Evolutionary conservation across 2,888 invertebrate genomes (phyloP).

Genomic region (Aleiodes leptofemur): DNA sequence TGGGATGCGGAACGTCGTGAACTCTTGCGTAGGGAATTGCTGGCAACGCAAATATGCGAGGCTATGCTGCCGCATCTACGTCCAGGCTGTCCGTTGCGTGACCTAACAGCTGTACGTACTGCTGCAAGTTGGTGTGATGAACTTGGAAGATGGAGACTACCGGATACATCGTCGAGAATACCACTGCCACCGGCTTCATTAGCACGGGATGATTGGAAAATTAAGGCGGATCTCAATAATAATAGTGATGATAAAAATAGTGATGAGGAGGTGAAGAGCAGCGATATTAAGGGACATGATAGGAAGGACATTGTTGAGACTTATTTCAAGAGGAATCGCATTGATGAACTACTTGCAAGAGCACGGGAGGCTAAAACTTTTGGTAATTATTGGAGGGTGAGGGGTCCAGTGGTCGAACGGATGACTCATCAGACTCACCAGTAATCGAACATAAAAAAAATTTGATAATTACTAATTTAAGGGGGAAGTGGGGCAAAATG

Average conservation of each 20-base stretch:
- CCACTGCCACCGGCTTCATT: conserved; percentile 66
- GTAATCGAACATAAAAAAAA: too few relatives aligned
- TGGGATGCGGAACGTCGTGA: conserved; percentile 74
- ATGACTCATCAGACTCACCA: too few relatives aligned
- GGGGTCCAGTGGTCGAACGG: too few relatives aligned
- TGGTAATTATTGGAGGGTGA: conserved; percentile 59
- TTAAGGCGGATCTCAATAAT: conserved; percentile 66
- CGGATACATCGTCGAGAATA: conserved; percentile 66
- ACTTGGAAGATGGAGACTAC: conserved; percentile 71
- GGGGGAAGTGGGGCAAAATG: too few relatives aligned
- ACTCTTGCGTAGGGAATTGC: conserved; percentile 69
- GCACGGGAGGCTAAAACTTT: conserved; percentile 70
- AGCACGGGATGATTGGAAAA: conserved; percentile 52
- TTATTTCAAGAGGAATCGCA: conserved; percentile 70
- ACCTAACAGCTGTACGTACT: conserved; percentile 65
- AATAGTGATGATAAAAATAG: conserved; percentile 59
- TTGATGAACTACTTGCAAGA: conserved; percentile 69
- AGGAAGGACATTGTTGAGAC: conserved; percentile 67
- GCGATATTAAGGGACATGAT: conserved; percentile 50
- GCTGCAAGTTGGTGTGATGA: conserved; percentile 73
- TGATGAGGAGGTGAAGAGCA: conserved; percentile 45
- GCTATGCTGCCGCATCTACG: conserved; percentile 72
- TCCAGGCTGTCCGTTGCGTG: conserved; percentile 72
- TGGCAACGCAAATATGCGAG: conserved; percentile 72
- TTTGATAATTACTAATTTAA: too few relatives aligned